phyloP scores from a whole-genome alignment of 2,888 invertebrate species.

The Tupiocoris notatus region DNA sequence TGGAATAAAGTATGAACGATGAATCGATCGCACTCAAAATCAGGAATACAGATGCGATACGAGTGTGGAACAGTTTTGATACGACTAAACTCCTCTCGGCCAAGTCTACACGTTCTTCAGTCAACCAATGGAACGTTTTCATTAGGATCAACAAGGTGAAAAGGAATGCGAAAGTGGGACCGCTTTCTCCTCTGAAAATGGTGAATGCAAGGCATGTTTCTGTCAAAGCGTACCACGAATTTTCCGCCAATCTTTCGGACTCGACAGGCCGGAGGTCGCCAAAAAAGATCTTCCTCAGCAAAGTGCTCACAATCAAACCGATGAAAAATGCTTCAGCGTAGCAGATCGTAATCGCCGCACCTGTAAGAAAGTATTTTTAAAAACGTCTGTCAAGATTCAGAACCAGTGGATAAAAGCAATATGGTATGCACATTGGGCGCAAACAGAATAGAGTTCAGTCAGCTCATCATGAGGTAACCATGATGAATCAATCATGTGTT shows the following conservation, averaged over 20 bases:
- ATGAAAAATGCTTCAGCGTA: constrained; percentile 19
- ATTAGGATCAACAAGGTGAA: constrained; percentile 94
- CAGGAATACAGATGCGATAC: constrained; percentile 77
- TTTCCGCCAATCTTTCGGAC: constrained; percentile 90
- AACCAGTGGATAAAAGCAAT: too few species aligned
- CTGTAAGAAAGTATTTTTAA: too few species aligned
- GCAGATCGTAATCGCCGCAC: constrained; percentile 61
- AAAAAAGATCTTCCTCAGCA: constrained; percentile 91
- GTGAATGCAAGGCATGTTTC: constrained; percentile 99
- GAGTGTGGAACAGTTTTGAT: constrained; percentile 87
- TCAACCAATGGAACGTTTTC: constrained; percentile 99
- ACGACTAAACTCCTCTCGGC: constrained; percentile 99
- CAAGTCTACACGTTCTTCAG: constrained; percentile 97
- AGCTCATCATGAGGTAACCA: too few species aligned
- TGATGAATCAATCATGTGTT: too few species aligned
- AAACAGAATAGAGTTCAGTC: too few species aligned
- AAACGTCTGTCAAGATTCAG: too few species aligned
- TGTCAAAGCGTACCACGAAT: constrained; percentile 98
- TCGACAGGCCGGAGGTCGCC: constrained; percentile 92
- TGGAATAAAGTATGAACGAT: constrained; percentile 88
- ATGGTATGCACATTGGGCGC: too few species aligned
- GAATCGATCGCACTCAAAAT: constrained; percentile 81
- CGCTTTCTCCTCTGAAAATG: constrained; percentile 97
- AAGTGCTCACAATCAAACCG: constrained; percentile 63
- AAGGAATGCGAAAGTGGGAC: constrained; percentile 93